Conservation (phyloP, 2,888 invertebrate genomes). For the Lysandra bellargus region DNA sequence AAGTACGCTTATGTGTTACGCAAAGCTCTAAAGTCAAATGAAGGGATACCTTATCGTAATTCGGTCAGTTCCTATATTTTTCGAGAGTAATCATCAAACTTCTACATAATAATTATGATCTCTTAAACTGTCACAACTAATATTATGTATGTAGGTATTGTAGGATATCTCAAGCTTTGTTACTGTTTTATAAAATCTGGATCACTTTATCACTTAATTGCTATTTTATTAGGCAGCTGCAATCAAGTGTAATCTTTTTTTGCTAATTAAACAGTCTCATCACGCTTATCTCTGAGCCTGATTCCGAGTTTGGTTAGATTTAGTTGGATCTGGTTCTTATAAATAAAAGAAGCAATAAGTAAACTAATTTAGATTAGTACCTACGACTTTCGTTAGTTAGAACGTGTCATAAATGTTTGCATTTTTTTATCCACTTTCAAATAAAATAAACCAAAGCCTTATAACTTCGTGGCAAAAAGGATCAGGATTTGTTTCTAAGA, state of each 20-base stretch:
- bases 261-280: not conserved
- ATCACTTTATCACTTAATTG: slow-evolving; percentile 3
- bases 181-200: not conserved
- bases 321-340: not conserved
- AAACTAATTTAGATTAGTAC: not conserved
- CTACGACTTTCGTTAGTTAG: not conserved
- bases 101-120: too few relatives aligned
- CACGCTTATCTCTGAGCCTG: not conserved
- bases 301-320: not conserved
- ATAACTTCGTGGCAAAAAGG: not conserved
- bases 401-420: not conserved
- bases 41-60: too few relatives aligned
- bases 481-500: not conserved
- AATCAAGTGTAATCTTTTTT: not conserved
- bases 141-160: not conserved
- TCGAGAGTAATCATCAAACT: too few relatives aligned
- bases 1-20: too few relatives aligned
- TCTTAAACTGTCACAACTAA: too few relatives aligned
- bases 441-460: not conserved
- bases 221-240: not conserved
- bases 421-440: not conserved
- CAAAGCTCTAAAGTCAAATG: too few relatives aligned
- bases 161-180: not conserved
- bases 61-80: too few relatives aligned
- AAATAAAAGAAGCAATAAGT: not conserved